Percentiles rank a stretch among this genome's conserved stretches.
Evolutionary conservation across 2,113 vertebrate genomes (phyloP).

Genomic region (Hypocryptadius cinnamomeus): DNA sequence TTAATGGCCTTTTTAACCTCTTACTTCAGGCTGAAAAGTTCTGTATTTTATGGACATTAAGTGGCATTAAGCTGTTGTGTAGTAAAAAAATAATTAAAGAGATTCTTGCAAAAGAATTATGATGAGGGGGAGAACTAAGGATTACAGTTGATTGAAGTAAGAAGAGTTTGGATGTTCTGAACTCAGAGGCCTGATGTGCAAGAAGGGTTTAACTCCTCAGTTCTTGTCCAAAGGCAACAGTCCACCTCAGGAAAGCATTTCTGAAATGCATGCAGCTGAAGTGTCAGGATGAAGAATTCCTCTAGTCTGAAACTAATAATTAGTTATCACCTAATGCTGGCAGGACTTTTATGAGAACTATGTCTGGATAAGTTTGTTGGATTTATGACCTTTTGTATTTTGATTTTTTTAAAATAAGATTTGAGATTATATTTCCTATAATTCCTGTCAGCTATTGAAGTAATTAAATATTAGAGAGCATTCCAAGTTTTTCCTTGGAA

Average conservation of each 20-base stretch:
- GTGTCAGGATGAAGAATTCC: conserved; percentile 11
- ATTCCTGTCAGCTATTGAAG: not conserved
- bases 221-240: conserved; percentile 43
- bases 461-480: not conserved
- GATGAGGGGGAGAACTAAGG: not conserved
- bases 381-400: not conserved
- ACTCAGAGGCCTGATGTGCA: not conserved
- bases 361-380: not conserved
- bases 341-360: not conserved
- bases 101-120: not conserved
- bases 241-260: not conserved
- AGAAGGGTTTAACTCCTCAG: not conserved
- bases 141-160: conserved; percentile 12
- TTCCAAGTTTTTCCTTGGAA: not conserved
- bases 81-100: not conserved
- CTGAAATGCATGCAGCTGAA: not conserved
- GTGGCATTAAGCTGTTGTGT: not conserved
- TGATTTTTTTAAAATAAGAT: not conserved
- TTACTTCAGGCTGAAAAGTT: not conserved
- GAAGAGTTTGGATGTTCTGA: not conserved
- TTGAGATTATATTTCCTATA: not conserved
- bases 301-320: conserved; percentile 7
- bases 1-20: not conserved
- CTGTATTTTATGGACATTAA: not conserved
- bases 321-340: not conserved